Evolutionary conservation across 1,140 invertebrate genomes (phyloP).

Genomic region (Drosophila funebris): DNA sequence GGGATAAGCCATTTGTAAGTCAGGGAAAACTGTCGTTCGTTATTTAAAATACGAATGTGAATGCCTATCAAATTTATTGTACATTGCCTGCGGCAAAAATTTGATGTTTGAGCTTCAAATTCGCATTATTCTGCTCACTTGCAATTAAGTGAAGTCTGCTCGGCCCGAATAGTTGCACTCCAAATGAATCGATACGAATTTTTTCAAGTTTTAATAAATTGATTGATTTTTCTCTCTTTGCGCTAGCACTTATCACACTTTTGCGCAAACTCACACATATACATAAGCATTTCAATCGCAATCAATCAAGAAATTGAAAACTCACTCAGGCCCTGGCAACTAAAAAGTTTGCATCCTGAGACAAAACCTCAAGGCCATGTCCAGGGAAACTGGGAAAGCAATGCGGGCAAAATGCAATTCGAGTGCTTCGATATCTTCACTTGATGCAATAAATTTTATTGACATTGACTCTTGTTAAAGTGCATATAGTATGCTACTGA

Average conservation of each 20-base stretch:
- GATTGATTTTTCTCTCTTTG: conserved; percentile 34
- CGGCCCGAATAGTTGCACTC: neutral
- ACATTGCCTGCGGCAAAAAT: conserved; percentile 21
- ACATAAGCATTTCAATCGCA: conserved; percentile 31
- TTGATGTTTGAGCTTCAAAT: conserved; percentile 5
- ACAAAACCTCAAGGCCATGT: neutral
- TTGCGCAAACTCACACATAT: neutral
- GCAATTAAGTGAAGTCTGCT: conserved; percentile 50
- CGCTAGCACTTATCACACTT: neutral
- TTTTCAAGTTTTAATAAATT: conserved; percentile 33
- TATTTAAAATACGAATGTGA: conserved; percentile 30
- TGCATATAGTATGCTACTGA: conserved; percentile 18
- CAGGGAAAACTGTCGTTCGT: neutral
- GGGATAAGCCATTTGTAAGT: conserved; percentile 27
- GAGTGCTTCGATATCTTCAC: conserved; percentile 30
- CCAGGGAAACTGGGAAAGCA: conserved; percentile 14
- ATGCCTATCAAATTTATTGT: conserved; percentile 18
- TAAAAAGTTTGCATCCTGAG: conserved; percentile 39
- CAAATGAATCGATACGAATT: conserved; percentile 25
- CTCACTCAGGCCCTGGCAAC: conserved; percentile 10
- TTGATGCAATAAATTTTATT: conserved; percentile 48
- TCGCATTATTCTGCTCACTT: conserved; percentile 26
- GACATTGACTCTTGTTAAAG: conserved; percentile 38
- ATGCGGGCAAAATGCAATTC: conserved; percentile 39
- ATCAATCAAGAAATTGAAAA: conserved; percentile 52